Base-by-base conservation (phyloP, 2,113 vertebrate genomes). In the Daubentonia madagascariensis region DNA sequence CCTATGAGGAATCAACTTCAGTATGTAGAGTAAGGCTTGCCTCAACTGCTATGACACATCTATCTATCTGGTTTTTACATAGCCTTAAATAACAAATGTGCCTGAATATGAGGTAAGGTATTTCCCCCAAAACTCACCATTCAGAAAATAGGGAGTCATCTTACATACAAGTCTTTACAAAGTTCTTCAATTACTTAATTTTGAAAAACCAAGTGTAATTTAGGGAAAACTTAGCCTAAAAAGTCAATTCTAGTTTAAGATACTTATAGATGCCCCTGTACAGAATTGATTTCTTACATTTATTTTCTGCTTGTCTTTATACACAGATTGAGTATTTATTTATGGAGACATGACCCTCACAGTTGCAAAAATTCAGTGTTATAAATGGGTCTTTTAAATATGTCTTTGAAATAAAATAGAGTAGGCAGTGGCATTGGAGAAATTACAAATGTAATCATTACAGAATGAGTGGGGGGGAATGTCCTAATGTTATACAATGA, bases 1-100 rank as follows among this genome's bases (percentile, higher is more conserved):
- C 43, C 73, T 96, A 6, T 1, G 8, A 96, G 54, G 30, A 96
- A 80, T 70, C 70, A 40, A 86, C 65, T 84, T 87, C 52, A n/a
- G 43, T 96, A n/a, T 80, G 90, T 32, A 94, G 40, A 80, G 23
- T 72, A 81, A 79, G 37, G 54, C 89, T 97, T 87, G n/a, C 50
- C 92, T 95, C 61, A 84, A 37, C 35, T n/a, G 40, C 16, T 76
- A 45, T 94, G 63, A 91, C 30, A 68, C 5, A 54, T 72, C 43
- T 30, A 59, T 93, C 57, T 25, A 52, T 95, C 70, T 85, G 70
- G 20, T 57, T 97, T 96, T 95, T 85, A 85, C 73, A 9, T 50
- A 54, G 40, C 59, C 50, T 92, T 87, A 61, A 80, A 84, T 83
- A 89, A 65, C 52, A 25, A 32, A 86, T 40, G 17, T 6, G 8